Evolutionary conservation across 2,113 vertebrate species (phyloP), one percentile per base, ranked within the genome.

Genomic region (Chaetodon auriga): DNA sequence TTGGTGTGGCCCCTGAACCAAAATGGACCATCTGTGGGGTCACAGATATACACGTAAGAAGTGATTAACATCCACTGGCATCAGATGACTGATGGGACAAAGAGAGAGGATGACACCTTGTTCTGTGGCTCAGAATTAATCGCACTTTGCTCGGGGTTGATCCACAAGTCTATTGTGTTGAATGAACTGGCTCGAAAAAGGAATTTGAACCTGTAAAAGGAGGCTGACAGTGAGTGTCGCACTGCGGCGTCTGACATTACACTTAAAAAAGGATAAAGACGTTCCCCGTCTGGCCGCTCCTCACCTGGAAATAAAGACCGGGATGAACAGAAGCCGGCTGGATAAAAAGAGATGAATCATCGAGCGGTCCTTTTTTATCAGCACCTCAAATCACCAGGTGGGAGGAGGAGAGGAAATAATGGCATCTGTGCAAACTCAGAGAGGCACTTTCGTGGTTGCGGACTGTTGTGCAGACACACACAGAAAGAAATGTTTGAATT

Each of bases 311-410:
- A 83, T 60, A 53, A 80, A 79, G 55, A 41, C 49, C 0, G 30
- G 21, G 55, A 45, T 54, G 75, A 84, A 51, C n/a, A 68, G 60
- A n/a, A 48, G 53, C 54, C 41, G 62, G 51, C n/a, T 38, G 63
- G 68, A 45, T 75, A 0, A 71, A 66, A 81, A 83, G 35, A 35
- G 78, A 82, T 80, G 85, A 87, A 48, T 86, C 87, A 80, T 83
- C 81, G 49, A 68, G 64, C 35, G 8, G 35, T 16, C 13, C 6
- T 80, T 57, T 84, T 79, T 9, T 86, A 91, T 88, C 81, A 68
- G 51, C 72, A 51, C 55, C 76, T 84, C 41, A 43, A 48, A 90
- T 87, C 88, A 83, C 51, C 65, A 78, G 83, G 88, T 91, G 79
- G 83, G 76, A 84, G 78, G 81, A 83, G 16, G 65, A 76, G 76